phyloP scores from a whole-genome alignment of 2,113 vertebrate species.

The Eupsittula cactorum region DNA sequence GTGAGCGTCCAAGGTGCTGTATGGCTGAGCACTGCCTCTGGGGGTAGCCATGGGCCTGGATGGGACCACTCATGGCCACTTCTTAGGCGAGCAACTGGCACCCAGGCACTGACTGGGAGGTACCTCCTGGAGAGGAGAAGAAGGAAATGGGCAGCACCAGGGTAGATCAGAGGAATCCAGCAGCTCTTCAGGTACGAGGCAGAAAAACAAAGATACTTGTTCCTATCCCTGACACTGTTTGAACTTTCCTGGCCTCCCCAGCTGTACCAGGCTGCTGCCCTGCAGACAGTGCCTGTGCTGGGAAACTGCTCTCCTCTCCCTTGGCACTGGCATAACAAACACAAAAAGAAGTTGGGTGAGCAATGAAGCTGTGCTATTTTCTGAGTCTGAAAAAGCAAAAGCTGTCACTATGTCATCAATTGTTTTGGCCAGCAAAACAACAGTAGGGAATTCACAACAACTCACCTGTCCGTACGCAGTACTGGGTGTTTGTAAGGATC shows the following conservation, averaged over 20 bases:
- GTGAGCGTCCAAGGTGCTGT: accelerated
- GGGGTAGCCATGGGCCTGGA: not conserved
- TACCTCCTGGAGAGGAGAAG: not conserved
- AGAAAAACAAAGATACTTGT: not conserved
- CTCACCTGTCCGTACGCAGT: accelerated
- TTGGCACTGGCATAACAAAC: not conserved
- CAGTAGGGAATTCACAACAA: not conserved
- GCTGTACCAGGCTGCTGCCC: not conserved
- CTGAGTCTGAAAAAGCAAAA: not conserved
- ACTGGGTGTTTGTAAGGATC: not conserved
- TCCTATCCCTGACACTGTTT: not conserved
- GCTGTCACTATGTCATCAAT: not conserved
- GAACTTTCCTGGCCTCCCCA: not conserved
- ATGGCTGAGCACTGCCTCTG: accelerated
- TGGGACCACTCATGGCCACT: not conserved
- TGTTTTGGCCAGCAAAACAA: not conserved
- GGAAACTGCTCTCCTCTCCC: not conserved
- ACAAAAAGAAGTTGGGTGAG: not conserved
- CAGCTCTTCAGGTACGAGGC: not conserved
- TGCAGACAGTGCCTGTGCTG: not conserved
- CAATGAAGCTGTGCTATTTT: not conserved
- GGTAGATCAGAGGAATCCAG: not conserved
- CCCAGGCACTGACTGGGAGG: accelerated
- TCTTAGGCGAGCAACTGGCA: not conserved
- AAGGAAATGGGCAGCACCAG: not conserved